Base-by-base conservation (phyloP, 2,888 invertebrate genomes). In the Leptura quadrifasciata region DNA sequence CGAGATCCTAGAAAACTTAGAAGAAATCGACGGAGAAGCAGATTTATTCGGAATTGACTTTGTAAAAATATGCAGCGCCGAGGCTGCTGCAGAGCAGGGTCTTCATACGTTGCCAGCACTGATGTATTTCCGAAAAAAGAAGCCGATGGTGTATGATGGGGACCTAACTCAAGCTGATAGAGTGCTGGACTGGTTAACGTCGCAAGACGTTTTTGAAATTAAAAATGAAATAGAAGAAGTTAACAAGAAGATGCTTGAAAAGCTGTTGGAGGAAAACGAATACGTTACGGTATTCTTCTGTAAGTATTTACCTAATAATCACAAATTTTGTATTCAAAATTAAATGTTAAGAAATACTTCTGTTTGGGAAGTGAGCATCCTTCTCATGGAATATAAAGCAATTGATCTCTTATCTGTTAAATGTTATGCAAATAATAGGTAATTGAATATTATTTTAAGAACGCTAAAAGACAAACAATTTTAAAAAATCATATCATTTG, bases 201-300 rank as follows among this genome's bases (percentile, higher is more conserved):
- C 97, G 64, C 97, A 97, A 87, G 97, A 97, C 87, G 96, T 97
- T 71, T 97, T 97, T 90, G 97, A 97, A 90, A 95, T 97, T 71
- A 97, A 97, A 91, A 97, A 97, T 87, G 97, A 97, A 92, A 98
- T 98, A 86, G 98, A 98, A 88, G 98, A 98, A 88, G 98, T 98
- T 9, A 98, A 98, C 89, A 94, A 96, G 79, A 97, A 98, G 90
- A 98, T 98, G 97, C 91, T 98, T 85, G 97, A 98, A 86, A 98
- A 98, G 90, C 90, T 98, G 20, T 90, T 98, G 70, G 96, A 97
- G 82, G 98, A 98, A 88, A 97, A 97, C 85, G 98, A 98, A 90
- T 98, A 97, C 87, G 91, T 98, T 67, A 95, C 97, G 6, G 97
- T 98, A 71, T 98, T 96, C 88, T 98, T 98, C 89, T 98, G 98